These are phyloP conservation scores for Lacanobia wlatinum DNA, from an alignment of 2,888 invertebrate genomes.

Conservation along the genomic window DNA sequence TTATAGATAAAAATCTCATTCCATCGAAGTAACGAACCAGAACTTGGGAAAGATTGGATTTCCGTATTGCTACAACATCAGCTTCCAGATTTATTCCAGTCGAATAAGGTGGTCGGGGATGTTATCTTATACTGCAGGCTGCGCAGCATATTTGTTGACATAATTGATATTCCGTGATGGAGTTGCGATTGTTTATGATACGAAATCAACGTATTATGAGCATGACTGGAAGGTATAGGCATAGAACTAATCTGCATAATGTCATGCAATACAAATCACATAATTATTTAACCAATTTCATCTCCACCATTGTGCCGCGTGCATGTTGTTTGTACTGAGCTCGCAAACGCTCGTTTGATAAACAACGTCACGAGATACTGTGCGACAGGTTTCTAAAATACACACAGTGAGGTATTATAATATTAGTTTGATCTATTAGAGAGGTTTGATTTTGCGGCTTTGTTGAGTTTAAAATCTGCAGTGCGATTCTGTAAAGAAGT, in stretches of 20 bases:
- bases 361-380: conserved; percentile 7
- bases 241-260: not conserved
- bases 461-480: too few relatives aligned
- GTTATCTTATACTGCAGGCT: conserved; percentile 21
- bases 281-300: conserved; percentile 9
- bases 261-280: not conserved
- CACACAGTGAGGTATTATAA: too few relatives aligned
- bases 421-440: too few relatives aligned
- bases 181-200: too few relatives aligned
- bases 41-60: conserved; percentile 7
- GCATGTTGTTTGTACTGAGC: not conserved
- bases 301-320: not conserved
- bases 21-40: conserved; percentile 19
- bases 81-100: conserved; percentile 4
- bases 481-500: too few relatives aligned
- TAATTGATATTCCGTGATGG: too few relatives aligned
- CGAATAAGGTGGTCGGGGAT: not conserved
- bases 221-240: too few relatives aligned
- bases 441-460: too few relatives aligned
- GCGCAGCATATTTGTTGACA: not conserved
- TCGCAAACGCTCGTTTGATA: conserved; percentile 10
- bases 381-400: too few relatives aligned
- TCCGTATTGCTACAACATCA: conserved; percentile 11
- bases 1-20: conserved; percentile 36
- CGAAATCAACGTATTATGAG: too few relatives aligned